Evolutionary conservation across 2,888 invertebrate species (phyloP), one percentile per base, ranked within the genome.

Genomic region (Drosophila anomalata): DNA sequence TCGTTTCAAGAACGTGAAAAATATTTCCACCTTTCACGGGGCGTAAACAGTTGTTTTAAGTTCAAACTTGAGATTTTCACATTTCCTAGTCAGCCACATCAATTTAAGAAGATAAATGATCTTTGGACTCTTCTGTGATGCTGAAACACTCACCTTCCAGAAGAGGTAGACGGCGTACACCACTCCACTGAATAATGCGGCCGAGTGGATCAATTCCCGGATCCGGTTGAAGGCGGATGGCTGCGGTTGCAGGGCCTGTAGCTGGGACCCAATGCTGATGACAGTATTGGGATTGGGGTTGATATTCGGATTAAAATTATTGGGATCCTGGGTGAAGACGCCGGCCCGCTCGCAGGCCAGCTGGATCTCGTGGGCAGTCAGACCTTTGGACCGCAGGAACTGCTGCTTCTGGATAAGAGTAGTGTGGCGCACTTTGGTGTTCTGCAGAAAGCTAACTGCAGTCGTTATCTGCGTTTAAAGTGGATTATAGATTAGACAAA

Each of bases 371-470:
- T 93, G 92, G 52, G 96, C 95, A 0, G 95, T 94, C 0, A 97
- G 92, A 48, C 97, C 97, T 91, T 97, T 96, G 86, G 94, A 94
- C 76, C 94, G 93, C 2, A 97, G 93, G 91, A 97, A 97, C 73
- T 95, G 94, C 89, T 96, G 95, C 87, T 96, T 97, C 90, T 96
- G 96, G 61, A 94, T 93, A 57, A 96, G 89, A 0, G 97, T 95
- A 81, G 96, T 96, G 76, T 94, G 93, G 55, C 94, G 94, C 2
- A 97, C 96, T 90, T 95, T 96, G n/a, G 96, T 95, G 92, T 97
- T 97, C 90, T 95, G 94, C 55, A 97, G 92, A 92, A 97, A 97
- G 88, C 96, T 96, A 3, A 97, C 94, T 5, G 97, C 97, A 12
- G 97, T 97, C 78, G 94, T 94, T 70, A 97, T 94, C 97, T 97